Evolutionary conservation across 2,113 vertebrate species (phyloP).

Genomic region (Embiotoca jacksoni): DNA sequence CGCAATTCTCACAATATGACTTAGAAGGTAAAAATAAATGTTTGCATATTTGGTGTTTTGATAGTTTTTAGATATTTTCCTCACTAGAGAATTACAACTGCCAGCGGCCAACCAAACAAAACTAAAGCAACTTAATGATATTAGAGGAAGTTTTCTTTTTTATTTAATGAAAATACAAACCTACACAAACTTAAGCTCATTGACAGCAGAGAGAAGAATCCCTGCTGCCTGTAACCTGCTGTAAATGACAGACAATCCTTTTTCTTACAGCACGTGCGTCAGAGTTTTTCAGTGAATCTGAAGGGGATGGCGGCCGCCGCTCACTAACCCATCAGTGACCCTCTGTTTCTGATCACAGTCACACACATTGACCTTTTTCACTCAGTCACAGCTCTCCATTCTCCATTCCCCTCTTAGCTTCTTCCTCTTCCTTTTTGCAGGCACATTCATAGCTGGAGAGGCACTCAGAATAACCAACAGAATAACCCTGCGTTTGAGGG

Average conservation of each 20-base stretch:
- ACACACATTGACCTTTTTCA: constrained; percentile 49
- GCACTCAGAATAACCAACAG: constrained; percentile 34
- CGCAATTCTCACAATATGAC: background rate
- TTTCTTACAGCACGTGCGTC: background rate
- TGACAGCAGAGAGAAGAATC: background rate
- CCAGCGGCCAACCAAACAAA: no score
- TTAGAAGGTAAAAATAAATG: background rate
- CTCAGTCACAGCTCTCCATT: constrained; percentile 31
- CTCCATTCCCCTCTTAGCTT: constrained; percentile 15
- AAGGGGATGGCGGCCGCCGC: background rate
- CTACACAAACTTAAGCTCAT: background rate
- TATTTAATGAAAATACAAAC: no score
- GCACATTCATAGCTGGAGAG: constrained; percentile 40
- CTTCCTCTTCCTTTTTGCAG: constrained; percentile 45
- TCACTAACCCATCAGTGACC: constrained; percentile 35
- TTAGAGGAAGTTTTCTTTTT: no score
- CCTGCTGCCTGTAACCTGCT: background rate
- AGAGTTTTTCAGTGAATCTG: constrained; percentile 9
- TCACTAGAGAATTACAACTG: no score
- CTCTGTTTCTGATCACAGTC: constrained; percentile 42
- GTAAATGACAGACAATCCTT: background rate
- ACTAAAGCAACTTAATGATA: no score
- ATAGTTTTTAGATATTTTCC: no score
- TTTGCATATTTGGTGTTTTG: background rate
- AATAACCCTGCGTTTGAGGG: constrained; percentile 21